A percentile compares a stretch with the other conserved stretches of the same genome.
Conservation (phyloP, 2,113 vertebrate species). For the Macrotis lagotis region DNA sequence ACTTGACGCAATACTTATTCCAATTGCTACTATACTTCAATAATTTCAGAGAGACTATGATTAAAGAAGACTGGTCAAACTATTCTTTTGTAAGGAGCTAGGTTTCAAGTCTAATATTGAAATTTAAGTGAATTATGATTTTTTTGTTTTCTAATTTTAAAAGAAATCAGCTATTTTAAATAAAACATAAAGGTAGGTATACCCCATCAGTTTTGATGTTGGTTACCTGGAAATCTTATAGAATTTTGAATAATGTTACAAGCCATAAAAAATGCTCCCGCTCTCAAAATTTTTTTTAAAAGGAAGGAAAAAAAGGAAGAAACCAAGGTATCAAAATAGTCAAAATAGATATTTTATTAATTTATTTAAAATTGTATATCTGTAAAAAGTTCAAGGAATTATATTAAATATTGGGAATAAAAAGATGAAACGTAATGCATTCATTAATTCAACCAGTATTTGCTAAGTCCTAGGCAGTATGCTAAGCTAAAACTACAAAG, state of each 20-base stretch:
- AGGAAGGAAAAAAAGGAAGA: not conserved
- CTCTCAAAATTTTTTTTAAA: not conserved
- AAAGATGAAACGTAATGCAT: not conserved
- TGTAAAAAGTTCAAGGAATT: not conserved
- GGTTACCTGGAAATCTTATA: not conserved
- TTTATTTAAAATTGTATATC: not conserved
- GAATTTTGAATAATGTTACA: not conserved
- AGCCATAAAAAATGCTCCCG: not conserved
- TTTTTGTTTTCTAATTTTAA: not conserved
- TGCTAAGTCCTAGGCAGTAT: not conserved
- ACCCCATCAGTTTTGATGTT: not conserved
- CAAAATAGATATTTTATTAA: not conserved
- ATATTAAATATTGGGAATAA: not conserved
- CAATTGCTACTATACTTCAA: not conserved
- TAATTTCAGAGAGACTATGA: not conserved
- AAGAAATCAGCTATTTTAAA: not conserved
- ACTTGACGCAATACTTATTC: not conserved
- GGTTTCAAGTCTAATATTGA: not conserved
- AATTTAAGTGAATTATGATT: not conserved
- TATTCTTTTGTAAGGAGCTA: not conserved
- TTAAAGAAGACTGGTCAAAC: not conserved
- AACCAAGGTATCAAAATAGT: not conserved
- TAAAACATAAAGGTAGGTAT: not conserved
- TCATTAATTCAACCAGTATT: not conserved
- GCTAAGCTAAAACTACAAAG: not conserved